phyloP scores from a whole-genome alignment of 1,140 invertebrate species.

The Drosophila lacteicornis region DNA sequence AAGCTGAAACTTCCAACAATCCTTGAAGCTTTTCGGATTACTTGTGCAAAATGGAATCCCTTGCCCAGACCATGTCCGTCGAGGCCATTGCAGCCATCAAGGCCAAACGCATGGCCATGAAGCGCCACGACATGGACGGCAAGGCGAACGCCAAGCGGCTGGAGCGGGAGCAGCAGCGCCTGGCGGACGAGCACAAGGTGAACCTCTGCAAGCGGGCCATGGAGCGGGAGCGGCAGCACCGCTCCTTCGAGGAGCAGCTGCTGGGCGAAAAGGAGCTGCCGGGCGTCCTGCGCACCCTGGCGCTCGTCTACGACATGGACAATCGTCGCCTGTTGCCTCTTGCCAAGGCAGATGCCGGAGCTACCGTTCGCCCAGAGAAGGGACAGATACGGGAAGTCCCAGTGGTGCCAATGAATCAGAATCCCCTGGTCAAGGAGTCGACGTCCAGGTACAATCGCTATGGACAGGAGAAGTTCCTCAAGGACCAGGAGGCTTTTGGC shows the following conservation, averaged over 20 bases:
- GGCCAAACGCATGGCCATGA: constrained; percentile 97
- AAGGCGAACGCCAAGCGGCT: constrained; percentile 88
- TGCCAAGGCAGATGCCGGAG: constrained; percentile 72
- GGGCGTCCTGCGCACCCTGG: constrained; percentile 5
- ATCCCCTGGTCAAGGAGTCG: constrained; percentile 89
- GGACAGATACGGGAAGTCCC: constrained; percentile 91
- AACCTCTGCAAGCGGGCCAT: constrained; percentile 14
- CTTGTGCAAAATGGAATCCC: constrained; percentile 5
- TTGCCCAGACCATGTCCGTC: constrained; percentile 97
- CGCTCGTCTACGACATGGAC: constrained; percentile 4
- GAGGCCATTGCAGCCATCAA: constrained; percentile 99
- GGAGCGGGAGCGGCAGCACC: constrained; percentile 34
- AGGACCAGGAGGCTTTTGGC: constrained; percentile 97
- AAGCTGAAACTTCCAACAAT: too few relatives aligned
- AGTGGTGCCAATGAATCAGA: constrained; percentile 95
- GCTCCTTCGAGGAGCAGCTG: constrained; percentile 8
- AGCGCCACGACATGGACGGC: constrained; percentile 90
- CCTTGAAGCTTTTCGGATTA: background rate
- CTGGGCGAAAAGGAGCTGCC: constrained; percentile 40
- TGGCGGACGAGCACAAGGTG: constrained; percentile 7
- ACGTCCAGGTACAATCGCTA: constrained; percentile 96
- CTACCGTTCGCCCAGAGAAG: constrained; percentile 86
- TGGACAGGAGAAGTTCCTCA: constrained; percentile 93
- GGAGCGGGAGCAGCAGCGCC: background rate
- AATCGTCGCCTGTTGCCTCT: background rate